These are phyloP conservation scores for Platyscapa corneri DNA, from an alignment of 1,140 invertebrate species.

Conservation along the genomic window DNA sequence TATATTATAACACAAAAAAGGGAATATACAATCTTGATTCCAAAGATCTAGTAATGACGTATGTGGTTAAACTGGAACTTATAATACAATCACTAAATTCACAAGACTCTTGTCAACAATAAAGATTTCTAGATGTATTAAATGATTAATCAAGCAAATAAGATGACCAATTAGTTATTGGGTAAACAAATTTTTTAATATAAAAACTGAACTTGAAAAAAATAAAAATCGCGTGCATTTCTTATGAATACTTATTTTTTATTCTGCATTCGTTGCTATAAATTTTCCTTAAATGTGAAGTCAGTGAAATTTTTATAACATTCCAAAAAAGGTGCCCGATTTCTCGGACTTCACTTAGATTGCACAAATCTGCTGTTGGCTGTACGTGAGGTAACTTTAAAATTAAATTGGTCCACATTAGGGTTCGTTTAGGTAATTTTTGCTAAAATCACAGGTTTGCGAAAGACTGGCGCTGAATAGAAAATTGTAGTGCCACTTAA, in stretches of 20 bases:
- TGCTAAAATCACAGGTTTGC: constrained; percentile 38
- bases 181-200: no score
- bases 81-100: no score
- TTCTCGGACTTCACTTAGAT: constrained; percentile 28
- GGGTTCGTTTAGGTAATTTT: constrained; percentile 37
- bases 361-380: constrained; percentile 28
- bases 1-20: background rate
- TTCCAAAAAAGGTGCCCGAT: background rate
- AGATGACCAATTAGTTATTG: no score
- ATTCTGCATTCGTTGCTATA: no score
- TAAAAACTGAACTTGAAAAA: no score
- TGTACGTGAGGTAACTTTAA: constrained; percentile 29
- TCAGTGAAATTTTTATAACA: background rate
- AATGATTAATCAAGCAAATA: no score
- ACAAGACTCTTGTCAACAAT: no score
- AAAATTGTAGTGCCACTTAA: constrained; percentile 47
- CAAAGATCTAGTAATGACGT: no score
- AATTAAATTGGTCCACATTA: constrained; percentile 35
- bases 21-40: no score
- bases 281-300: background rate
- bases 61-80: no score
- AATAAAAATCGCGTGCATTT: no score
- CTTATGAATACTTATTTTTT: background rate
- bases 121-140: no score
- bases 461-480: background rate